Conservation (phyloP, 1,140 invertebrate genomes). For the Wasmannia auropunctata region DNA sequence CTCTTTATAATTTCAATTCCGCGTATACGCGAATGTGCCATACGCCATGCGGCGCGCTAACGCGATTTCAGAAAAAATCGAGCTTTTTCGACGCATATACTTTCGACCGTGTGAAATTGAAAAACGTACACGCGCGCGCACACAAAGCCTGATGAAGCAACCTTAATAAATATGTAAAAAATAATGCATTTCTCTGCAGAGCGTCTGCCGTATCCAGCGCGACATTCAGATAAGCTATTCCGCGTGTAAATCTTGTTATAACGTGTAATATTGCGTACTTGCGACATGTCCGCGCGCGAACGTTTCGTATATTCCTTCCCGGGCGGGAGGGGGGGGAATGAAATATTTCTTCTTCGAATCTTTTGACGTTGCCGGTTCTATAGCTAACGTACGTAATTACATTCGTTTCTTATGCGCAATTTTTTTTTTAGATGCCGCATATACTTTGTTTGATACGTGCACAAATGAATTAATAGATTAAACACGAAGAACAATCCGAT, state of each 20-base stretch:
- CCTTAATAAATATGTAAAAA: slow-evolving; percentile 57
- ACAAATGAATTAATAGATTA: not conserved
- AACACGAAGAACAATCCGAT: not conserved
- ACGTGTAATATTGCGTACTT: not conserved
- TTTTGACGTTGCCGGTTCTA: not conserved
- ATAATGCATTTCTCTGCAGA: slow-evolving; percentile 29
- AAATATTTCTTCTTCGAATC: not conserved
- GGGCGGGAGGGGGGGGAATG: no score
- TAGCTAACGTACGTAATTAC: not conserved
- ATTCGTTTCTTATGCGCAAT: not conserved
- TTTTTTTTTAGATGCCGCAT: no score
- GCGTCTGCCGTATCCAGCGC: not conserved
- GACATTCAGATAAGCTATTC: slow-evolving; percentile 31
- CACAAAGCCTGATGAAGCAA: slow-evolving; percentile 32
- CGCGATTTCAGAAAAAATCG: slow-evolving; percentile 29
- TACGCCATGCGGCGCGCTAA: not conserved
- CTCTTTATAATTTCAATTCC: slow-evolving; percentile 53
- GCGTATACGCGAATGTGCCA: not conserved
- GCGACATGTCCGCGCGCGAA: not conserved
- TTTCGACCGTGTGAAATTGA: slow-evolving; percentile 27
- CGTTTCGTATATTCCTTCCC: not conserved
- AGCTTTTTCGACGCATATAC: slow-evolving; percentile 22
- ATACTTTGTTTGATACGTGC: not conserved
- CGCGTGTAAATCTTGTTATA: not conserved
- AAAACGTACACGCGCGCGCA: not conserved